Evolutionary conservation across 1,140 invertebrate genomes (phyloP).

Genomic region (Vollenhovia emeryi): DNA sequence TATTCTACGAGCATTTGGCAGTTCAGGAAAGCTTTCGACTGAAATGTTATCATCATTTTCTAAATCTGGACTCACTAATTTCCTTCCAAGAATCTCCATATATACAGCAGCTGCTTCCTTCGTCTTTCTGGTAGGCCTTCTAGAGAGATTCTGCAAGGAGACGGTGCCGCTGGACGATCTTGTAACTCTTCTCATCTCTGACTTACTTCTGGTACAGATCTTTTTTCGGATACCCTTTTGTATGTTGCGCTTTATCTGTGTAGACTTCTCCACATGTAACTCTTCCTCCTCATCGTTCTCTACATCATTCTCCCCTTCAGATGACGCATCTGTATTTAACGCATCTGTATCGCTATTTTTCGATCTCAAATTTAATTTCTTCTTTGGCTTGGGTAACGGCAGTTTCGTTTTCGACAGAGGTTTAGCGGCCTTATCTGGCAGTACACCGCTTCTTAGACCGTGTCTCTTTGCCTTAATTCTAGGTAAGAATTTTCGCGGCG

Average conservation of each 20-base stretch:
- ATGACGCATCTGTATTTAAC: constrained; percentile 79
- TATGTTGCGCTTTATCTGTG: constrained; percentile 64
- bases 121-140: constrained; percentile 89
- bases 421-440: constrained; percentile 69
- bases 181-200: constrained; percentile 80
- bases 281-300: constrained; percentile 75
- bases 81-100: constrained; percentile 91
- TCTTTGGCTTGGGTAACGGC: constrained; percentile 68
- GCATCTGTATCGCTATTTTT: constrained; percentile 74
- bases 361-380: constrained; percentile 66
- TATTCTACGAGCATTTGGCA: constrained; percentile 88
- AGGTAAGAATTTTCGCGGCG: constrained; percentile 75
- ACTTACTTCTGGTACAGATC: constrained; percentile 77
- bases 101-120: constrained; percentile 91
- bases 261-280: constrained; percentile 59
- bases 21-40: constrained; percentile 89
- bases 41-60: constrained; percentile 88
- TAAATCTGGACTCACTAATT: constrained; percentile 87
- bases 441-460: constrained; percentile 79
- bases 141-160: constrained; percentile 67
- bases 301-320: constrained; percentile 77
- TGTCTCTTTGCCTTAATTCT: constrained; percentile 78
- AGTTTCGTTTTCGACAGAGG: constrained; percentile 57
- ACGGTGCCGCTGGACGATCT: constrained; percentile 75
- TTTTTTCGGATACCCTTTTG: constrained; percentile 77